Conservation (phyloP, 1,140 invertebrate genomes). For the Wasmannia auropunctata region DNA sequence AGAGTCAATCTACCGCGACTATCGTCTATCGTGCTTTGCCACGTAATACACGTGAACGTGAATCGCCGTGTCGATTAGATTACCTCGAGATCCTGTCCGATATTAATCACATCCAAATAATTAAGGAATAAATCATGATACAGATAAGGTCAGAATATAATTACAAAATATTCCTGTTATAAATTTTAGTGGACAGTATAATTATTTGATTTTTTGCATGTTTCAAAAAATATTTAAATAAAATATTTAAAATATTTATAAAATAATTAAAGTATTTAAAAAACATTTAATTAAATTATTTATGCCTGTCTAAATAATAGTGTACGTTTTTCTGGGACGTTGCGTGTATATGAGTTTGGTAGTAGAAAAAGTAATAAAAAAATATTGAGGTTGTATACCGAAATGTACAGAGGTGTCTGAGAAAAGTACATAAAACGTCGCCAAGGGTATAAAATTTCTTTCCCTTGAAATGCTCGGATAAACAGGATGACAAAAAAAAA, state of each 20-base stretch:
- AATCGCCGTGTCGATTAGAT: not conserved
- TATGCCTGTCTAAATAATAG: not conserved
- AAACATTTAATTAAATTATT: not conserved
- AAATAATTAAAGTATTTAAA: not conserved
- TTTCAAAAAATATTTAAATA: not conserved
- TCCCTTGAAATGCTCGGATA: conserved; percentile 5
- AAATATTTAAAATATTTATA: not conserved
- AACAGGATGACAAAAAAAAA: not conserved
- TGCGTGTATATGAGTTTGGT: not conserved
- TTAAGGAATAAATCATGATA: not conserved
- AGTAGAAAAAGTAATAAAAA: not conserved
- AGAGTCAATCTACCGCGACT: conserved; percentile 31
- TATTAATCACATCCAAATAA: not conserved
- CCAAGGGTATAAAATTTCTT: not conserved
- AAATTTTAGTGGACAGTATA: not conserved
- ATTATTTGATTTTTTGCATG: conserved; percentile 11
- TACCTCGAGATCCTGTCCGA: not conserved
- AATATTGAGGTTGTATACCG: not conserved
- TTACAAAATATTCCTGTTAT: not conserved
- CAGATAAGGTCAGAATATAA: not conserved
- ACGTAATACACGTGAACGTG: conserved; percentile 6
- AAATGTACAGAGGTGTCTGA: not conserved
- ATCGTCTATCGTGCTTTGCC: conserved; percentile 2
- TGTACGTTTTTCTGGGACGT: not conserved
- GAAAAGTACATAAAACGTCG: not conserved